Evolutionary conservation across 1,140 invertebrate species (phyloP), one percentile per base, ranked within the genome.

Genomic region (Heterodera carotae): DNA sequence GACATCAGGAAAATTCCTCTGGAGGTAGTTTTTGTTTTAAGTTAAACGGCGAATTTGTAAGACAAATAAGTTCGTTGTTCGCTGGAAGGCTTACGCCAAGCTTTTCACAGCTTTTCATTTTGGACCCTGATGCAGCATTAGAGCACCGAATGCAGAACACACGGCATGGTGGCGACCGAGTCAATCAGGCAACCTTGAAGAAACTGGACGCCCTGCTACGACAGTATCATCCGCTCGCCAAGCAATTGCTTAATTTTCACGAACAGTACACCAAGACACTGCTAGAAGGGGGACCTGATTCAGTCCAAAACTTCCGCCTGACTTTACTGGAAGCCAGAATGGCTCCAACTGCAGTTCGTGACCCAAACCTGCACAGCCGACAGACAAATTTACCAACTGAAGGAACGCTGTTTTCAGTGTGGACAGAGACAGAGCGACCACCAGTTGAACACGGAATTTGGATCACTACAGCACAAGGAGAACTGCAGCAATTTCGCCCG

Each of bases 371-470:
- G 8, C 69, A 71, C 7, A 0, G 18, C 2, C 27, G 69, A 3
- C 69, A 71, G 33, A 59, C 59, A 8, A 71, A 71, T 43, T 22
- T 71, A 6, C 69, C 69, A 22, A 33, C 31, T 0, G 69, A 71
- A 25, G 59, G 59, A 25, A 22, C 36, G 7, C 0, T 71, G 39
- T 71, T 71, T 48, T 39, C 69, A 1, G 31, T 48, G 1, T 71
- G 69, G 69, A 71, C 69, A 22, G 69, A 71, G 22, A 31, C 69
- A 18, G 33, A 71, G 15, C 43, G 59, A 7, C 69, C 69, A n/a
- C 69, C 69, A 7, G 25, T 56, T n/a, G 6, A 33, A 0, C 29
- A n/a, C 1, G 69, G 69, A 39, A 48, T 71, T 71, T 70, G 22
- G 48, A 71, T 71, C 2, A 71, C 36, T 22, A 59, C 27, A 22